phyloP scores from a whole-genome alignment of 2,113 vertebrate genomes.

The Trochalopteron elliotii region DNA sequence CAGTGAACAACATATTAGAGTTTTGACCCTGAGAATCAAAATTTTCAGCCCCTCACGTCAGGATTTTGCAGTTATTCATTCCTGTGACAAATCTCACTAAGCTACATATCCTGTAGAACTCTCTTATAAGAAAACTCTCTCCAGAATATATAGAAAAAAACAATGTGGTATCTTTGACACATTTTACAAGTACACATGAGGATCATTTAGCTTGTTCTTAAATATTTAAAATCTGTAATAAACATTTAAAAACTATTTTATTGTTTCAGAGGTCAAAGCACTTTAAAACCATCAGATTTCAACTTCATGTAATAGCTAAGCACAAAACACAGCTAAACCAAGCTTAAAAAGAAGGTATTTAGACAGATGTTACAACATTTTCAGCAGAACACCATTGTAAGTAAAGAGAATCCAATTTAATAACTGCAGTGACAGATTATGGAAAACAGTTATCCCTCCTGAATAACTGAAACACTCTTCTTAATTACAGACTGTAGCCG shows the following conservation, averaged over 20 bases:
- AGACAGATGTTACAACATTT: conserved; percentile 12
- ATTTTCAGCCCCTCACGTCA: not conserved
- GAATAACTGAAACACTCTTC: not conserved
- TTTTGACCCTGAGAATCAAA: not conserved
- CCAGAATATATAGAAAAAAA: conserved; percentile 13
- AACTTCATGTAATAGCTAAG: not conserved
- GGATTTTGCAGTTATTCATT: not conserved
- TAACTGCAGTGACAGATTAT: not conserved
- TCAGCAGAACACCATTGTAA: not conserved
- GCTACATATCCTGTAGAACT: not conserved
- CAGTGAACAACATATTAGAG: not conserved
- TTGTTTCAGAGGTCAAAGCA: not conserved
- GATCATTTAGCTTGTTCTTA: not conserved
- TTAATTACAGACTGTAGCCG: not conserved
- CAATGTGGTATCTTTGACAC: not conserved
- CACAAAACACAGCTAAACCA: not conserved
- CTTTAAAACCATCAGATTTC: not conserved
- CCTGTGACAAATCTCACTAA: not conserved
- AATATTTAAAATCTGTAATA: not conserved
- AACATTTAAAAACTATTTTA: not conserved
- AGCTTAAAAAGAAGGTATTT: conserved; percentile 23
- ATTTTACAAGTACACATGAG: not conserved
- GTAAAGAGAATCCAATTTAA: not conserved
- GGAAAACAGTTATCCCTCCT: not conserved
- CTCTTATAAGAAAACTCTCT: not conserved